Base-by-base conservation (phyloP, 2,113 vertebrate species). In the Epinephelus lanceolatus region DNA sequence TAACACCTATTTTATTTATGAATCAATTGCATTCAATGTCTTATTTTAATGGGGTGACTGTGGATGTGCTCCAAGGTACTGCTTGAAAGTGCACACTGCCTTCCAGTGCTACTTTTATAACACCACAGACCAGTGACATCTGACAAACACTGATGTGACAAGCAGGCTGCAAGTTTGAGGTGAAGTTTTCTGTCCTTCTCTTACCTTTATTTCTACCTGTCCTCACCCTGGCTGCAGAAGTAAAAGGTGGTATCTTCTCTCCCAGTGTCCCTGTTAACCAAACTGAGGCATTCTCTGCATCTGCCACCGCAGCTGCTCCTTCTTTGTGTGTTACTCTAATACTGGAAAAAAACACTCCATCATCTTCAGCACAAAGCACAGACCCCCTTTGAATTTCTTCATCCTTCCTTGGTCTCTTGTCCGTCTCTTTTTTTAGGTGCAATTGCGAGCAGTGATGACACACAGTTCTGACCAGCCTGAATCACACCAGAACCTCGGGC, bases 231-330 rank as follows among this genome's bases (percentile, higher is more conserved):
- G 79, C 83, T 88, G 76, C 55, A 77, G 78, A 86, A 80, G 75
- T 70, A 56, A 79, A 84, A 73, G 78, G 65, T 83, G 65, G 18
- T 86, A 4, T 92, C 85, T 88, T 91, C 78, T 89, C 69, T 84
- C 86, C 90, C 65, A 11, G 74, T 80, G 69, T 90, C 81, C 80
- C 78, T 47, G 61, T 93, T 87, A 93, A 88, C 92, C 94, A 88
- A 94, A 93, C 92, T 92, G 91, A 92, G 86, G 88, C 94, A 95
- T 95, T 85, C 89, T 93, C 83, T 59, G 75, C 68, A 63, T 84
- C 66, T 45, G 81, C 75, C 70, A 19, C 85, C 17, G 40, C 80
- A 88, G 84, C 89, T 86, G 88, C 60, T 91, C 76, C 77, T 71
- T 76, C 71, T 77, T 69, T 69, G 75, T 62, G 71, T 76, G 80